phyloP scores from a whole-genome alignment of 2,888 invertebrate species.

The Drosophila melanosoma region DNA sequence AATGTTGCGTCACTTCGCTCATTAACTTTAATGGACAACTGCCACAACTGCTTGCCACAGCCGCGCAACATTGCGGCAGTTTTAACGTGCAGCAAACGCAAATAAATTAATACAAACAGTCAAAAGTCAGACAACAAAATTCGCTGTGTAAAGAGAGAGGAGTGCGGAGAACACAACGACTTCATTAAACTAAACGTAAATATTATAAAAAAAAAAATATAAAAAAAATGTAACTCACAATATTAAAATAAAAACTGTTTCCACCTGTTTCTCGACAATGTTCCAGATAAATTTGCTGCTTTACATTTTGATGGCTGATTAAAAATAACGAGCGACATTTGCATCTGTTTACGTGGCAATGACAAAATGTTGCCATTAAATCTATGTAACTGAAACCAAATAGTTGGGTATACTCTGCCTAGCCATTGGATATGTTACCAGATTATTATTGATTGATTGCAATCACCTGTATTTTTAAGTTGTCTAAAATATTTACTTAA shows the following conservation, averaged over 20 bases:
- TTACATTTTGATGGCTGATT: conserved; percentile 72
- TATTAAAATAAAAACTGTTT: conserved; percentile 45
- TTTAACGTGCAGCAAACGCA: conserved; percentile 29
- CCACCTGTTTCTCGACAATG: conserved; percentile 18
- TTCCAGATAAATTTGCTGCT: conserved; percentile 31
- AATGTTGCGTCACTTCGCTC: conserved; percentile 35
- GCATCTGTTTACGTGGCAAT: conserved; percentile 54
- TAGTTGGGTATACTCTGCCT: neutral
- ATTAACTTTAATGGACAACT: conserved; percentile 56
- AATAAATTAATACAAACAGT: conserved; percentile 34
- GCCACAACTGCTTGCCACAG: neutral
- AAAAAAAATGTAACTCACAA: conserved; percentile 15
- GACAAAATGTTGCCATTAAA: conserved; percentile 19
- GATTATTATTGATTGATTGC: neutral
- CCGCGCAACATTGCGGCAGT: conserved; percentile 18
- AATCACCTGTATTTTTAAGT: neutral
- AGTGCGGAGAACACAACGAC: too few species aligned
- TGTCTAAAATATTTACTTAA: neutral
- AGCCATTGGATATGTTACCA: neutral
- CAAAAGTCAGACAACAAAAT: conserved; percentile 25
- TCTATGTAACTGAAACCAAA: neutral
- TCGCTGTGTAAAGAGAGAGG: neutral
- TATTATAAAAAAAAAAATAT: conserved; percentile 43
- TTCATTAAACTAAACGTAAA: conserved; percentile 66
- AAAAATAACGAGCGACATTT: conserved; percentile 67